Evolutionary conservation across 2,113 vertebrate species (phyloP).

Genomic region (Lipophrys pholis): DNA sequence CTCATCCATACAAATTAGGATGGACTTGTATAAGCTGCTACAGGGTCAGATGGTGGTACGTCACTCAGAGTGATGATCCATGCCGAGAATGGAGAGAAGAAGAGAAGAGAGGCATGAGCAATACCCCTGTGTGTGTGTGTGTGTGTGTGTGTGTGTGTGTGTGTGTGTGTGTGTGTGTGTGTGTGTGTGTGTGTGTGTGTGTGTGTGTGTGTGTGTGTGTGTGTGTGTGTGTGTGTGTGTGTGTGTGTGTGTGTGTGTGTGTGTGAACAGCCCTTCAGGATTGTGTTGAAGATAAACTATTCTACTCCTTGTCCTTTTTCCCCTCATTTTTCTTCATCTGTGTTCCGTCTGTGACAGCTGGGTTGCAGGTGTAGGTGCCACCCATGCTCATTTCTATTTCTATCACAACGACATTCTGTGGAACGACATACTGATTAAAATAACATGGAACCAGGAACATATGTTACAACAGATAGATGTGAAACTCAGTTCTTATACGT

Average conservation of each 20-base stretch:
- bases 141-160: slow-evolving; percentile 4
- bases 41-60: slow-evolving; percentile 17
- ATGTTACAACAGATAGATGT: too few species aligned
- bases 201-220: slow-evolving; percentile 3
- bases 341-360: slow-evolving; percentile 2
- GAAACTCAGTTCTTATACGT: too few species aligned
- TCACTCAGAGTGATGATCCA: not conserved
- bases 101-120: not conserved
- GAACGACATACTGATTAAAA: not conserved
- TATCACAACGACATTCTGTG: slow-evolving; percentile 3
- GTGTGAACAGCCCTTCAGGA: slow-evolving; percentile 1
- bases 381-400: not conserved
- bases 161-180: not conserved
- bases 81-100: too few species aligned
- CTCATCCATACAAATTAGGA: slow-evolving; percentile 51
- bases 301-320: not conserved
- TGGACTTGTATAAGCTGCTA: slow-evolving; percentile 48
- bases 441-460: slow-evolving; percentile 1
- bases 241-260: slow-evolving; percentile 1
- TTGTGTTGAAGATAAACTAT: not conserved
- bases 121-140: slow-evolving; percentile 4
- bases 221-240: not conserved
- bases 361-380: slow-evolving; percentile 29
- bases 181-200: slow-evolving; percentile 1
- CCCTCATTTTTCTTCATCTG: slow-evolving; percentile 1